Evolutionary conservation across 2,888 invertebrate genomes (phyloP).

Genomic region (Thymelicus lineola): DNA sequence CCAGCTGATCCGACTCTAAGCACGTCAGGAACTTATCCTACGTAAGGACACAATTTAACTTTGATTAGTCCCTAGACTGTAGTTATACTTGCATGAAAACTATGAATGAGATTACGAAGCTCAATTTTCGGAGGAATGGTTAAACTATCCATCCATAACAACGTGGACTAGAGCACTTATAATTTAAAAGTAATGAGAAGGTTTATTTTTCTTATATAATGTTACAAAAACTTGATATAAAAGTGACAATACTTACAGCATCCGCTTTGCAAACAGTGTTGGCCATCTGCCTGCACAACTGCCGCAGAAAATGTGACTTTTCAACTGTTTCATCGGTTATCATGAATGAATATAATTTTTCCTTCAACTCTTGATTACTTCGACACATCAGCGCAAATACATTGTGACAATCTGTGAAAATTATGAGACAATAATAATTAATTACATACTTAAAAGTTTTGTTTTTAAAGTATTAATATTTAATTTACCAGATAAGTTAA

Average conservation of each 20-base stretch:
- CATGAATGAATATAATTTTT: slow-evolving; percentile 94
- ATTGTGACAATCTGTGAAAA: slow-evolving; percentile 90
- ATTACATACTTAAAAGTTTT: too few species aligned
- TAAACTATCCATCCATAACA: too few species aligned
- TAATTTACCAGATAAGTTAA: too few species aligned
- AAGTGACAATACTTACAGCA: slow-evolving; percentile 88
- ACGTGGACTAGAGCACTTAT: too few species aligned
- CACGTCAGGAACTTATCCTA: slow-evolving; percentile 93
- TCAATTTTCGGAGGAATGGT: too few species aligned
- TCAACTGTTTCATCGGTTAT: slow-evolving; percentile 93
- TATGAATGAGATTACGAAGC: too few species aligned
- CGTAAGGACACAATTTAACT: slow-evolving; percentile 46
- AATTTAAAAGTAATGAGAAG: too few species aligned
- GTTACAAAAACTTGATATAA: not conserved
- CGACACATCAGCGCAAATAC: slow-evolving; percentile 96
- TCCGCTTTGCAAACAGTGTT: slow-evolving; percentile 97
- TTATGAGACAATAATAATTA: not conserved
- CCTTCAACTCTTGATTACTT: slow-evolving; percentile 93
- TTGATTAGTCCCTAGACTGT: not conserved
- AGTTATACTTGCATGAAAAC: not conserved
- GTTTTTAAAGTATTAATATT: too few species aligned
- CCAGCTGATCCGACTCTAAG: slow-evolving; percentile 92
- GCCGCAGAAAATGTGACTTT: slow-evolving; percentile 92
- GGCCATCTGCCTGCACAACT: slow-evolving; percentile 95
- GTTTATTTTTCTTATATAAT: too few species aligned